These are phyloP conservation scores for Calonectris borealis DNA, from an alignment of 2,113 vertebrate genomes.

Conservation along the genomic window DNA sequence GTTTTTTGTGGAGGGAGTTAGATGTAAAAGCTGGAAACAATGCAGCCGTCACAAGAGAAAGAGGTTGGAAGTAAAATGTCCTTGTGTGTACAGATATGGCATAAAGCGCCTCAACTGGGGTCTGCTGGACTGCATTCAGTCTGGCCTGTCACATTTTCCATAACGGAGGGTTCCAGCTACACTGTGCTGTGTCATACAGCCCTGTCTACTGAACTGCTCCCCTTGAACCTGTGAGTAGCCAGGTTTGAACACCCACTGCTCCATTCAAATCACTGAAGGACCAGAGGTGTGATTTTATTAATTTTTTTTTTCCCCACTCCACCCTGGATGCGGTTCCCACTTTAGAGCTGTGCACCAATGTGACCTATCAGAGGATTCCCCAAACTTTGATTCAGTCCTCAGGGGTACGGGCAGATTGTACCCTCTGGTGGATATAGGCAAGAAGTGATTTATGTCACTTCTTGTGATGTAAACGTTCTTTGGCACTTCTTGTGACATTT, in stretches of 20 bases:
- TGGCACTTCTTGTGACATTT: neutral
- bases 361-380: neutral
- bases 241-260: neutral
- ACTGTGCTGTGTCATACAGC: neutral
- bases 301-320: fast-evolving
- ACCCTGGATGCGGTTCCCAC: fast-evolving
- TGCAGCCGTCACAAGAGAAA: neutral
- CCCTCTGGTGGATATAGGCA: neutral
- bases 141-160: neutral
- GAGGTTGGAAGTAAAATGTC: neutral
- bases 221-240: neutral
- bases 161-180: neutral
- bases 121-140: neutral
- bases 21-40: neutral
- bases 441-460: neutral
- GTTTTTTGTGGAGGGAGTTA: neutral
- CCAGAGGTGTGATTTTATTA: neutral
- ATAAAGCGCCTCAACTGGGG: neutral
- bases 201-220: neutral
- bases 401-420: neutral
- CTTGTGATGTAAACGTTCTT: fast-evolving
- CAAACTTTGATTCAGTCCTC: neutral
- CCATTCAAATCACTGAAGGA: neutral
- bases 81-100: neutral
- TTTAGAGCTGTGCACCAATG: neutral